Evolutionary conservation across 2,888 invertebrate species (phyloP).

Genomic region (Heliconius aoede): DNA sequence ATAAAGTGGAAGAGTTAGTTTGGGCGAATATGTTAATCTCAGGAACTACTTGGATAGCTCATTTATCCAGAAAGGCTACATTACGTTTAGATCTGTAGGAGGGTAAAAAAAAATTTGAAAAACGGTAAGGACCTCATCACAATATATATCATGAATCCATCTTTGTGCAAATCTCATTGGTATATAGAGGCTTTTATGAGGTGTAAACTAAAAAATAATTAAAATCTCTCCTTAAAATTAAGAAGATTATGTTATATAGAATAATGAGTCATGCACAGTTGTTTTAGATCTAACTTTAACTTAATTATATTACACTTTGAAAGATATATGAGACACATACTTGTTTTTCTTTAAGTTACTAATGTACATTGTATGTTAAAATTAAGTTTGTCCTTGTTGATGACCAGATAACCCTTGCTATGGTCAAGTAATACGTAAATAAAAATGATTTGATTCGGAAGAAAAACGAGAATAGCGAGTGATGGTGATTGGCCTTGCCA

Average conservation of each 20-base stretch:
- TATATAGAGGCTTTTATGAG: too few relatives aligned
- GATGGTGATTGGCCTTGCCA: constrained; percentile 78
- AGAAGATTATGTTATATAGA: background rate
- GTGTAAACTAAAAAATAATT: too few relatives aligned
- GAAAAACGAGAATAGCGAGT: constrained; percentile 65
- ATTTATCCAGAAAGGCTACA: too few relatives aligned
- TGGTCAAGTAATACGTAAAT: constrained; percentile 78
- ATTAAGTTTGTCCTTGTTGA: constrained; percentile 72
- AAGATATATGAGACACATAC: background rate
- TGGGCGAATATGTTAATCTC: too few relatives aligned
- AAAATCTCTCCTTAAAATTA: too few relatives aligned
- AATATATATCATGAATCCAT: too few relatives aligned
- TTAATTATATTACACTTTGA: constrained; percentile 7
- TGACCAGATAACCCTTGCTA: constrained; percentile 71
- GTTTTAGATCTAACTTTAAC: background rate
- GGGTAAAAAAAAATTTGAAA: too few relatives aligned
- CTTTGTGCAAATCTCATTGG: too few relatives aligned
- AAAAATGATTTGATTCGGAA: constrained; percentile 80
- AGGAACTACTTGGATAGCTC: too few relatives aligned
- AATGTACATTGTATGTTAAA: constrained; percentile 50
- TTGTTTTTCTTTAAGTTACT: constrained; percentile 9
- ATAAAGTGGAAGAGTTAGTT: too few relatives aligned
- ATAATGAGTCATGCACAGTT: background rate
- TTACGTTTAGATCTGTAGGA: too few relatives aligned
- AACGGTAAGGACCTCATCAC: too few relatives aligned